phyloP scores from a whole-genome alignment of 1,140 invertebrate species.

The Pogonus chalceus region DNA sequence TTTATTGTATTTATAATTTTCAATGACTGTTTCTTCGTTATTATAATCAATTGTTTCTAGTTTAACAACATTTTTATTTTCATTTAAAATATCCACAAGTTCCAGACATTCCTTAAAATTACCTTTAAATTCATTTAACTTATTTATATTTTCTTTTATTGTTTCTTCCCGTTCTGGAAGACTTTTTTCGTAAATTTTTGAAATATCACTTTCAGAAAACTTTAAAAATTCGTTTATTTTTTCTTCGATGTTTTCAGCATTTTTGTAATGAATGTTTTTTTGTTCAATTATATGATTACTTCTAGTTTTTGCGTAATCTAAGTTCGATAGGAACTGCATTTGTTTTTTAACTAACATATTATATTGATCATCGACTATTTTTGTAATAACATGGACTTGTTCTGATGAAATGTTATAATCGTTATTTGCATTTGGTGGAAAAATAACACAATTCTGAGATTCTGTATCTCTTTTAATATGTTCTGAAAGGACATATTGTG shows the following conservation, averaged over 20 bases:
- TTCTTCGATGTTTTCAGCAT: neutral
- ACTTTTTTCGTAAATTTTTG: neutral
- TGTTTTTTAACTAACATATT: neutral
- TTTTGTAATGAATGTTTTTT: neutral
- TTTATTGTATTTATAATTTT: neutral
- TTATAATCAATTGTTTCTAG: neutral
- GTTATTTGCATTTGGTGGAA: neutral
- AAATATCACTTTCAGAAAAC: neutral
- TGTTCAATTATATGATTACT: neutral
- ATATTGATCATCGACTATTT: neutral
- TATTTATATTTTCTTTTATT: neutral
- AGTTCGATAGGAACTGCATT: neutral
- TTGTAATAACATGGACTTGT: neutral
- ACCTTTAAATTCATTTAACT: neutral
- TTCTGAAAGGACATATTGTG: constrained; percentile 22
- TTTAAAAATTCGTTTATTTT: neutral
- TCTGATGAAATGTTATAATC: neutral
- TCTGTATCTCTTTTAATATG: constrained; percentile 8
- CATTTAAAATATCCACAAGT: neutral
- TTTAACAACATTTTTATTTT: neutral
- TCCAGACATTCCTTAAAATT: neutral
- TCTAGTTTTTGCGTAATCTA: neutral
- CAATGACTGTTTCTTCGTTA: neutral
- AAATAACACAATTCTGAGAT: neutral
- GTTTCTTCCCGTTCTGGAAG: neutral